These are phyloP conservation scores for Nothocercus julius DNA, from an alignment of 2,113 vertebrate genomes.

Conservation along the genomic window DNA sequence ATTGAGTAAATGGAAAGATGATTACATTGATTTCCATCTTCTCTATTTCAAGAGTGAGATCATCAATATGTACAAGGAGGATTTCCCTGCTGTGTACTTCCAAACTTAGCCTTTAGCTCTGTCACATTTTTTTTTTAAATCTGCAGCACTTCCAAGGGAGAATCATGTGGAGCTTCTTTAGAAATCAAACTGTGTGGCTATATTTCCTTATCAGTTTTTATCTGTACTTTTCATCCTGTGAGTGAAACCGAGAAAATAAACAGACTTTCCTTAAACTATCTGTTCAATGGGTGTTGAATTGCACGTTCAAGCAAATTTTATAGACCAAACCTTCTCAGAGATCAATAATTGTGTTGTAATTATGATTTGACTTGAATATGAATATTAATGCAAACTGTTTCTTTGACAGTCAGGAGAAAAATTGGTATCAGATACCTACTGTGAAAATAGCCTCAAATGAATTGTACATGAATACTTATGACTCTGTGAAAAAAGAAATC, in stretches of 20 bases:
- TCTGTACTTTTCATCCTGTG: neutral
- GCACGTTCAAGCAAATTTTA: neutral
- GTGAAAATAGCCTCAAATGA: neutral
- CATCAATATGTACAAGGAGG: neutral
- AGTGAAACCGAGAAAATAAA: slow-evolving; percentile 7
- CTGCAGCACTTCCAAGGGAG: neutral
- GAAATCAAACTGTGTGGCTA: neutral
- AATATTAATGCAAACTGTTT: neutral
- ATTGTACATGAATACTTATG: neutral
- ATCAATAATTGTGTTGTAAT: neutral
- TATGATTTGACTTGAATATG: neutral
- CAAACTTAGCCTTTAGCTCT: neutral
- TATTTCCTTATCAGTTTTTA: slow-evolving; percentile 25
- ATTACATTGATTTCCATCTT: slow-evolving; percentile 48
- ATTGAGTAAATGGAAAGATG: slow-evolving; percentile 25
- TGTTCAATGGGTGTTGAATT: neutral
- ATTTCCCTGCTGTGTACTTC: slow-evolving; percentile 41
- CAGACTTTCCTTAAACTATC: neutral
- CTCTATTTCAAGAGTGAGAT: slow-evolving; percentile 30
- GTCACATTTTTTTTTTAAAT: neutral
- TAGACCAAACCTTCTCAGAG: neutral
- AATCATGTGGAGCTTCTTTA: neutral
- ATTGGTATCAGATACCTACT: neutral
- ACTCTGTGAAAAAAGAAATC: neutral
- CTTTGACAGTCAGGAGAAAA: neutral